Evolutionary conservation across 1,140 invertebrate species (phyloP).

Genomic region (Cyphomyrmex costatus): DNA sequence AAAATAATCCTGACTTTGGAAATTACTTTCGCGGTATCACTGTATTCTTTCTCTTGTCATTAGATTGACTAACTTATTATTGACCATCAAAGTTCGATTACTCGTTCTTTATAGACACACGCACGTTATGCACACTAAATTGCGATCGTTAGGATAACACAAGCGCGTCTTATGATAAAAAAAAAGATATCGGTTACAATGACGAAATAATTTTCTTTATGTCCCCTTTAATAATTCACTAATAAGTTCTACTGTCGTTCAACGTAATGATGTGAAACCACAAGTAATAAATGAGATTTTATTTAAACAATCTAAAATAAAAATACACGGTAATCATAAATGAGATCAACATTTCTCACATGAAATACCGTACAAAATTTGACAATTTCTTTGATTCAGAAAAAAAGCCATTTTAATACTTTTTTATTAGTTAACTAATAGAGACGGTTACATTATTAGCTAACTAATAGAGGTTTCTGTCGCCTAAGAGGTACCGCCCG

Average conservation of each 20-base stretch:
- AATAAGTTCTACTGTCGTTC: background rate
- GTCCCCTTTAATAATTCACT: constrained; percentile 45
- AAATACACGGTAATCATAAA: background rate
- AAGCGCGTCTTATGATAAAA: constrained; percentile 48
- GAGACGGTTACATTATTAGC: constrained; percentile 25
- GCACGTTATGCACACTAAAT: no score
- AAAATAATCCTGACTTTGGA: constrained; percentile 21
- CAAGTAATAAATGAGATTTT: constrained; percentile 70
- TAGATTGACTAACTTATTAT: constrained; percentile 64
- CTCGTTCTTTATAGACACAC: constrained; percentile 16
- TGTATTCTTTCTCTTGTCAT: background rate
- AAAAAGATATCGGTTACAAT: background rate
- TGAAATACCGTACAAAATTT: background rate
- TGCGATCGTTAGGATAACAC: constrained; percentile 52
- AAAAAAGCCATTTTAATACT: background rate
- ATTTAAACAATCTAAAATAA: constrained; percentile 50
- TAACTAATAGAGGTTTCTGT: constrained; percentile 36
- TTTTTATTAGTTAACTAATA: constrained; percentile 7
- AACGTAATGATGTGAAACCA: background rate
- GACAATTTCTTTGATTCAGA: background rate
- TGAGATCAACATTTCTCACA: background rate
- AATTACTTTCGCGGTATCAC: background rate
- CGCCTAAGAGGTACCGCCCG: background rate
- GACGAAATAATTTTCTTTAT: constrained; percentile 65
- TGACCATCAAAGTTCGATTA: constrained; percentile 62